A percentile compares a stretch with the other conserved stretches of the same genome.
Evolutionary conservation across 2,113 vertebrate genomes (phyloP).

Genomic region (Cryptomyrus ogoouensis): DNA sequence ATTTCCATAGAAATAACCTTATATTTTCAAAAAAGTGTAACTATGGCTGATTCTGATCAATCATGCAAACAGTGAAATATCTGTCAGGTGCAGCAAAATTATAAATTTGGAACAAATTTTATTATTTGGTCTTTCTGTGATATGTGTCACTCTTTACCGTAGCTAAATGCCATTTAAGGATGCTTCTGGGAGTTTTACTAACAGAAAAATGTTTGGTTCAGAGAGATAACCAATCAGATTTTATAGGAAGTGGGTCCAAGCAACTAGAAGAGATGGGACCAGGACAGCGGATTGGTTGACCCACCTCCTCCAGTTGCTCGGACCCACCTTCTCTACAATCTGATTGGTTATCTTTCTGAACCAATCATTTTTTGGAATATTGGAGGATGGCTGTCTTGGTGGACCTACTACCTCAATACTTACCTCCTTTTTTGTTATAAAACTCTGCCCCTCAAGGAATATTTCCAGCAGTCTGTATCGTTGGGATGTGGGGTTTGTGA

Average conservation of each 20-base stretch:
- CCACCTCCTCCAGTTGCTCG: no score
- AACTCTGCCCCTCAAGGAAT: background rate
- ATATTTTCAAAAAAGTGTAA: background rate
- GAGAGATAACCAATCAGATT: background rate
- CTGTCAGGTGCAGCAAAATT: background rate
- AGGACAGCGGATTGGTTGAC: no score
- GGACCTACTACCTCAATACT: background rate
- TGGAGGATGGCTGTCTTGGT: background rate
- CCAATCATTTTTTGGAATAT: background rate
- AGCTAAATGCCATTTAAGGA: background rate
- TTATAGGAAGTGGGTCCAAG: background rate
- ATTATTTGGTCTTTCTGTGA: background rate
- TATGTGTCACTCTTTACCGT: background rate
- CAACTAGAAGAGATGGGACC: background rate
- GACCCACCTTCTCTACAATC: no score
- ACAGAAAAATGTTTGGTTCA: background rate
- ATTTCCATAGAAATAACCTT: background rate
- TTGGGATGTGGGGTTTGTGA: background rate
- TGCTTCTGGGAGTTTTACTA: background rate
- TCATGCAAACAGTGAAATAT: background rate
- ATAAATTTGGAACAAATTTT: background rate
- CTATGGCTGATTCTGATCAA: background rate
- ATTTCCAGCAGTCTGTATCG: background rate
- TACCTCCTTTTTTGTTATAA: background rate
- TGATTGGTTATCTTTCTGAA: no score